Percentiles rank a stretch among this genome's conserved stretches.
phyloP scores from a whole-genome alignment of 2,797 vertebrate species.

The Eupleurogrammus muticus region DNA sequence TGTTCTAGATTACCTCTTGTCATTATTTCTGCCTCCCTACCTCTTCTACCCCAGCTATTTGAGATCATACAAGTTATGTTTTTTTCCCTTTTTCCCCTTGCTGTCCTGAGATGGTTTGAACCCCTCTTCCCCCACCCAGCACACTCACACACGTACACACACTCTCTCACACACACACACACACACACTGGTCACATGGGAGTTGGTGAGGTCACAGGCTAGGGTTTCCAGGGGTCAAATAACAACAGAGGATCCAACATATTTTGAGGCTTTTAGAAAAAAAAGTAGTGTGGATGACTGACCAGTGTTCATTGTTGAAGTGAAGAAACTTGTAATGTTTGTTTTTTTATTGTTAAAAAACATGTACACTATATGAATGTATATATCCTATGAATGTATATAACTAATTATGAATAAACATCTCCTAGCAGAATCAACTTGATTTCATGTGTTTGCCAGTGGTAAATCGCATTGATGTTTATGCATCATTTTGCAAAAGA shows the following conservation, averaged over 20 bases:
- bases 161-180: not conserved
- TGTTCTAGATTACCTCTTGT: not conserved
- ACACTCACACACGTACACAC: not conserved
- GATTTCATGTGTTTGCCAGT: not conserved
- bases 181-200: constrained; percentile 2
- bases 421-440: not conserved
- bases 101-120: constrained; percentile 16
- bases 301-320: not conserved
- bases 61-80: not conserved
- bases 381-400: no score
- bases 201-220: constrained; percentile 25
- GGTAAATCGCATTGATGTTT: not conserved
- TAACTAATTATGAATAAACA: not conserved
- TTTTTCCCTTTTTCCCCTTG: not conserved
- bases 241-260: not conserved
- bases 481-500: not conserved
- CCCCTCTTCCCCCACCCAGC: not conserved
- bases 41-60: not conserved
- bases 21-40: no score
- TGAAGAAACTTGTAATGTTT: not conserved
- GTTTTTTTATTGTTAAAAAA: no score
- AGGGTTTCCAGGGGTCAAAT: constrained; percentile 19
- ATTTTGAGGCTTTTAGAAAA: not conserved
- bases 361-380: no score
- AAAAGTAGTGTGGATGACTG: not conserved